A percentile compares a stretch with the other conserved stretches of the same genome.
Evolutionary conservation across 2,113 vertebrate species (phyloP).

Genomic region (Azemiops feae): DNA sequence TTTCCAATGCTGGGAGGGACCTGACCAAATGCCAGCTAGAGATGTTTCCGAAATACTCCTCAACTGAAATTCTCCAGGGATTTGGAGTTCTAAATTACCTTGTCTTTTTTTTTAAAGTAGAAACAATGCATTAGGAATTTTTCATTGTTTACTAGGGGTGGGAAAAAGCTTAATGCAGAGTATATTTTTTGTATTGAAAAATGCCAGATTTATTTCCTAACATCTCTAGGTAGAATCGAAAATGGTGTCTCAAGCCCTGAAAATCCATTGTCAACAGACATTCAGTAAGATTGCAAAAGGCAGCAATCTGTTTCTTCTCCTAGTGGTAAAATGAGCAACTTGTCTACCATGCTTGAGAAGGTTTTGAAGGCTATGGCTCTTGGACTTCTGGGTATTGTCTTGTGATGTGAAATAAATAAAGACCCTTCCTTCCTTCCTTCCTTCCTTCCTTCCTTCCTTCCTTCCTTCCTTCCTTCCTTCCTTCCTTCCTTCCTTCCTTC

Average conservation of each 20-base stretch:
- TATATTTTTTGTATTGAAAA: not conserved
- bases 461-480: too few relatives aligned
- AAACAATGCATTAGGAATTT: not conserved
- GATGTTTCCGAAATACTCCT: not conserved
- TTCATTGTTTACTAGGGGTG: not conserved
- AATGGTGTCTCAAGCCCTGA: not conserved
- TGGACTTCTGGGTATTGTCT: not conserved
- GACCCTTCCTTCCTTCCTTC: not conserved
- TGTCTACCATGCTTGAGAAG: not conserved
- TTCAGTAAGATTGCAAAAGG: not conserved
- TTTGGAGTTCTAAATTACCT: not conserved
- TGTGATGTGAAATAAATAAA: not conserved
- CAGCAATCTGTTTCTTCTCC: not conserved
- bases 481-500: not conserved
- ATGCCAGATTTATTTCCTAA: not conserved
- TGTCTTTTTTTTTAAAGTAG: not conserved
- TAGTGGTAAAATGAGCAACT: not conserved
- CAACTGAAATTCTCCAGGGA: not conserved
- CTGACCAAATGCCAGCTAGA: slow-evolving; percentile 7
- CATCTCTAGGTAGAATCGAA: not conserved
- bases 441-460: not conserved
- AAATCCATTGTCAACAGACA: not conserved
- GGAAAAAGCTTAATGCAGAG: not conserved
- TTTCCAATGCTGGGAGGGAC: not conserved
- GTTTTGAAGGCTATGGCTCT: not conserved